A percentile compares a stretch with the other conserved stretches of the same genome.
Evolutionary conservation across 2,888 invertebrate genomes (phyloP).

Genomic region (Sarcophaga caerulescens): DNA sequence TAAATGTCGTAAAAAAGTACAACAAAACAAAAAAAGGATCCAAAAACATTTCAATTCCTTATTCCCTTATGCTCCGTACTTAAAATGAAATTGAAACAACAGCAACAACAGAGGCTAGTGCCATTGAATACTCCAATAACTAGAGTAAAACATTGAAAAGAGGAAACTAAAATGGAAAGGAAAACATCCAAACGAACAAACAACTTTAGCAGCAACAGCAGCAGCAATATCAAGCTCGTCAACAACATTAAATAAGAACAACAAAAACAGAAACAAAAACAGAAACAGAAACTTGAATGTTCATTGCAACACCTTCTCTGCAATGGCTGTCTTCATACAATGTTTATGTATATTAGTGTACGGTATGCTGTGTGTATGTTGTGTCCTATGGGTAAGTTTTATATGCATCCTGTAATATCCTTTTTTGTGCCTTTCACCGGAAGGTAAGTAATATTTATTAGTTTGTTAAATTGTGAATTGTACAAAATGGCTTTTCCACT

Average conservation of each 20-base stretch:
- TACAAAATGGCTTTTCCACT: constrained; percentile 67
- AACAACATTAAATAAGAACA: constrained; percentile 28
- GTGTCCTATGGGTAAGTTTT: constrained; percentile 36
- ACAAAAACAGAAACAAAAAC: not conserved
- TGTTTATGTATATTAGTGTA: not conserved
- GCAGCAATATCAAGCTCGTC: constrained; percentile 5
- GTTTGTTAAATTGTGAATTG: constrained; percentile 80
- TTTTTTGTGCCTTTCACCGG: constrained; percentile 69
- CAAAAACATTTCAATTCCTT: constrained; percentile 29
- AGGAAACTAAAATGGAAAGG: not conserved
- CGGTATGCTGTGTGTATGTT: not conserved
- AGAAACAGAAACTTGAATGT: not conserved
- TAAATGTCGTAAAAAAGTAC: constrained; percentile 56
- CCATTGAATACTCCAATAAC: constrained; percentile 32
- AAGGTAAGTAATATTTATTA: constrained; percentile 79
- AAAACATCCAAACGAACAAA: constrained; percentile 30
- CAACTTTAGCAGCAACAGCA: constrained; percentile 26
- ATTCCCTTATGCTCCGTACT: not conserved
- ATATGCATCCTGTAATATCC: constrained; percentile 70
- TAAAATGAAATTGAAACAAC: constrained; percentile 60
- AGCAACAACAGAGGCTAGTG: constrained; percentile 8
- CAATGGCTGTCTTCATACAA: not conserved
- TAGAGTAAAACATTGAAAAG: not conserved
- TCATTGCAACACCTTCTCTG: constrained; percentile 52
- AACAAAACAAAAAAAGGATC: not conserved